These are phyloP conservation scores for Apaloderma vittatum DNA, from an alignment of 2,113 vertebrate genomes.

Conservation along the genomic window DNA sequence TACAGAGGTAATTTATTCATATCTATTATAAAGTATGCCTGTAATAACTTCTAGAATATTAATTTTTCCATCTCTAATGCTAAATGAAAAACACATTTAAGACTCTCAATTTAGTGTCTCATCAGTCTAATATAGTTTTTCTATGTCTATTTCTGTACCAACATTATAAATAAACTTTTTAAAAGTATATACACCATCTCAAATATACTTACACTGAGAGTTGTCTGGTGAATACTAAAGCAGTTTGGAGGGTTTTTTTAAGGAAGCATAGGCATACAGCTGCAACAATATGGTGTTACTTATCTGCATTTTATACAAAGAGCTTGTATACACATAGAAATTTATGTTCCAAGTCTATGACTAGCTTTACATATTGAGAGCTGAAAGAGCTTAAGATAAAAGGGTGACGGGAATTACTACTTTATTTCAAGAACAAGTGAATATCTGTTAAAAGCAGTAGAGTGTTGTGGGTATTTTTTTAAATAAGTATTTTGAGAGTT, in stretches of 20 bases:
- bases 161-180: neutral
- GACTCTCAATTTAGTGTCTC: neutral
- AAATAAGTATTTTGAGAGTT: neutral
- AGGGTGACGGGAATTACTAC: neutral
- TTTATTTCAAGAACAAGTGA: neutral
- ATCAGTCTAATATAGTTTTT: neutral
- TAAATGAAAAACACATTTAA: neutral
- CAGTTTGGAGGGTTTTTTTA: neutral
- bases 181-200: neutral
- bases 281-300: neutral
- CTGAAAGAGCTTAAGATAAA: constrained; percentile 1
- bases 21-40: neutral
- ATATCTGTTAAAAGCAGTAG: neutral
- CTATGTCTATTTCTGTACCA: neutral
- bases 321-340: neutral
- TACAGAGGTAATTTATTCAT: neutral
- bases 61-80: neutral
- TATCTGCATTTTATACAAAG: constrained; percentile 1
- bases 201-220: neutral
- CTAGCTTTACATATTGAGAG: neutral
- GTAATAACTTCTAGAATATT: neutral
- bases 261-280: fast-evolving
- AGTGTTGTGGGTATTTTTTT: neutral
- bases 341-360: neutral
- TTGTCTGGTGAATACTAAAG: neutral